Conservation (phyloP, 2,888 invertebrate genomes). For the Cistogaster globosa region DNA sequence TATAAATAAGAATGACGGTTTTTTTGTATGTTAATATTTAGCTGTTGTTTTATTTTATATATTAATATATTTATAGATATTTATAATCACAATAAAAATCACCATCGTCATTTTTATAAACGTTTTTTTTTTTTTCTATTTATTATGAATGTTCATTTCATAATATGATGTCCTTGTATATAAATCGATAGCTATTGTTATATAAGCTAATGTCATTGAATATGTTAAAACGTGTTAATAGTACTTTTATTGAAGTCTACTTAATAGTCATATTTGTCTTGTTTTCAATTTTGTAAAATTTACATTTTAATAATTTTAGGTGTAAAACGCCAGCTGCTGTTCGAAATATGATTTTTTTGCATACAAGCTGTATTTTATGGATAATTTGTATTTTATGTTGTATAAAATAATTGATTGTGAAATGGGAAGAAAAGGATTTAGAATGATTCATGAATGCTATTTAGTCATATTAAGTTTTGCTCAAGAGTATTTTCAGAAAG, state of each 20-base stretch:
- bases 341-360: conserved; percentile 45
- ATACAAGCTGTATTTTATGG: conserved; percentile 52
- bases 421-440: no score
- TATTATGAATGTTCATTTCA: neutral
- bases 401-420: neutral
- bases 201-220: neutral
- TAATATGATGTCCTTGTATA: conserved; percentile 12
- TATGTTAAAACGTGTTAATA: neutral
- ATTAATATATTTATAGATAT: conserved; percentile 32
- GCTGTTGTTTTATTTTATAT: conserved; percentile 37
- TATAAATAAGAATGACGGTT: neutral
- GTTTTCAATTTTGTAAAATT: conserved; percentile 50
- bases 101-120: conserved; percentile 40
- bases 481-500: no score
- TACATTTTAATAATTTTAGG: conserved; percentile 53
- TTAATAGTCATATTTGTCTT: conserved; percentile 32
- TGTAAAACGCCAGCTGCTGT: conserved; percentile 42
- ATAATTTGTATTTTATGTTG: conserved; percentile 24
- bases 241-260: conserved; percentile 2
- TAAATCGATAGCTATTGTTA: conserved; percentile 3
- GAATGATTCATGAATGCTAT: no score
- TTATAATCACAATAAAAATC: conserved; percentile 28
- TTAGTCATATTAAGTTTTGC: no score
- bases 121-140: conserved; percentile 9
- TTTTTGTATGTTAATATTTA: neutral